Percentiles rank a stretch among this genome's conserved stretches.
These are phyloP conservation scores for Lophius americanus DNA, from an alignment of 2,797 vertebrate genomes.

Conservation along the genomic window DNA sequence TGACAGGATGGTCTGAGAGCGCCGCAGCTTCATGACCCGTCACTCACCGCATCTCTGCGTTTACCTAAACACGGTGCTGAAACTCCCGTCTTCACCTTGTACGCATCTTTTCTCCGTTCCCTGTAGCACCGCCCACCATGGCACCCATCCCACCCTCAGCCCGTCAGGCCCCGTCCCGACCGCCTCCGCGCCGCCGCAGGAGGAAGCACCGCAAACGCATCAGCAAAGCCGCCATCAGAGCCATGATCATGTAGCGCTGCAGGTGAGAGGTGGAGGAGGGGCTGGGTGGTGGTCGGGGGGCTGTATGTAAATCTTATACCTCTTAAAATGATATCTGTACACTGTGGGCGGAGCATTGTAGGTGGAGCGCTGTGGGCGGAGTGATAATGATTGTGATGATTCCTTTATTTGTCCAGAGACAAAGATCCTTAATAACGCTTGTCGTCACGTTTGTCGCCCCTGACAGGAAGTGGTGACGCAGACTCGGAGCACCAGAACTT, in stretches of 20 bases:
- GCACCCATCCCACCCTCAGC: constrained; percentile 23
- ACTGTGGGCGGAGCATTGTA: too few relatives aligned
- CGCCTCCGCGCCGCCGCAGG: constrained; percentile 65
- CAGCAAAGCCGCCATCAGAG: constrained; percentile 81
- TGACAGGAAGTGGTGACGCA: constrained; percentile 40
- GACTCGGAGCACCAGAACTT: constrained; percentile 20
- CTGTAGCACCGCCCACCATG: constrained; percentile 37
- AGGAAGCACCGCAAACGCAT: constrained; percentile 79
- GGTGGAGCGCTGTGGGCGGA: too few relatives aligned
- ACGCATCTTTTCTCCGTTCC: background rate
- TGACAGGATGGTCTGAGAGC: too few relatives aligned
- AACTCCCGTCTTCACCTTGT: background rate
- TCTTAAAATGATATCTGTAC: too few relatives aligned
- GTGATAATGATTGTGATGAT: too few relatives aligned
- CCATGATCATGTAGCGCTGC: constrained; percentile 80
- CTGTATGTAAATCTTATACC: too few relatives aligned
- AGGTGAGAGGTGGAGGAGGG: constrained; percentile 42
- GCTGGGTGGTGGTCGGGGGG: too few relatives aligned
- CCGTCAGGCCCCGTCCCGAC: constrained; percentile 48
- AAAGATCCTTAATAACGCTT: too few relatives aligned
- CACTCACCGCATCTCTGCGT: background rate
- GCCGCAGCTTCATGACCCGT: background rate
- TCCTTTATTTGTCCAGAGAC: too few relatives aligned
- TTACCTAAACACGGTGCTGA: too few relatives aligned
- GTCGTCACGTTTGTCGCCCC: background rate